Percentiles rank a stretch among this genome's conserved stretches.
These are phyloP conservation scores for Drosophila willistoni DNA, from an alignment of 1,140 invertebrate species.

Conservation along the genomic window DNA sequence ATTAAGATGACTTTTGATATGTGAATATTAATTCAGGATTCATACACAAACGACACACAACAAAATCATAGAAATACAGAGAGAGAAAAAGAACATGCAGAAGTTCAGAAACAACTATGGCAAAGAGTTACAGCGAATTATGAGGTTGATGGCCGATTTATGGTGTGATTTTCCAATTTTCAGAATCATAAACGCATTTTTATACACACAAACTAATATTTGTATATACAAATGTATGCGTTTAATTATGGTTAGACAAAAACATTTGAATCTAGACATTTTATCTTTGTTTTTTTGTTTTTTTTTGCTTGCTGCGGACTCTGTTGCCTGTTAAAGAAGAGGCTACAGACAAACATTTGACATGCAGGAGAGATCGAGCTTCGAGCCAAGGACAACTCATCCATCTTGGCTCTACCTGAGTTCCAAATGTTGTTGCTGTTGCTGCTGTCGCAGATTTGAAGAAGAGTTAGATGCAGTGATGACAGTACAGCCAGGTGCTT, in stretches of 20 bases:
- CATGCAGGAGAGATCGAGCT: conserved; percentile 60
- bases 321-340: conserved; percentile 27
- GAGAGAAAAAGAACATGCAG: conserved; percentile 30
- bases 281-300: neutral
- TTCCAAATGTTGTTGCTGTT: conserved; percentile 68
- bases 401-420: conserved; percentile 79
- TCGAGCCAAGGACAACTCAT: conserved; percentile 57
- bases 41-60: conserved; percentile 39
- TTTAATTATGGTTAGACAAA: neutral
- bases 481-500: neutral
- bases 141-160: conserved; percentile 3
- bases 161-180: neutral
- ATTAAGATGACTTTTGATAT: neutral
- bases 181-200: neutral
- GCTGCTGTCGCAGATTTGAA: conserved; percentile 57
- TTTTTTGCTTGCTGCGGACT: conserved; percentile 39
- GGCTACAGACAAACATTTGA: conserved; percentile 36
- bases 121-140: conserved; percentile 40
- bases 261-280: neutral
- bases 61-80: conserved; percentile 5
- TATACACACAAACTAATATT: neutral
- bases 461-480: conserved; percentile 20
- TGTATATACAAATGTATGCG: neutral
- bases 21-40: neutral
- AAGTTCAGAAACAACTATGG: conserved; percentile 31